Evolutionary conservation across 2,797 vertebrate genomes (phyloP).

Genomic region (Peromyscus nudipes): DNA sequence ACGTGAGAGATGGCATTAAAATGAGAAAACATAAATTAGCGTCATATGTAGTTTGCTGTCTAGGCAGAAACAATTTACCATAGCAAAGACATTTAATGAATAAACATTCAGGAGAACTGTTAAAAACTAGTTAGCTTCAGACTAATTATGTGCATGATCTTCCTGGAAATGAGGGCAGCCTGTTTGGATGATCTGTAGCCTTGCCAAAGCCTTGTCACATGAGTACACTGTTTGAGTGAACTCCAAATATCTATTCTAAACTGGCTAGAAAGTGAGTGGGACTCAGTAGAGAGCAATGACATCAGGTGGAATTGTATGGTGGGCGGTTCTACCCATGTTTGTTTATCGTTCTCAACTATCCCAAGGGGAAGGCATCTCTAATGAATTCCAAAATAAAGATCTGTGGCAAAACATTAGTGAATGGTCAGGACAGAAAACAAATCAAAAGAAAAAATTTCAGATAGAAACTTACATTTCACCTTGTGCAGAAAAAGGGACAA

Average conservation of each 20-base stretch:
- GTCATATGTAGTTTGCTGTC: neutral
- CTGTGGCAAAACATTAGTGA: neutral
- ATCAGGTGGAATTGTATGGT: neutral
- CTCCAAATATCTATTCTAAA: neutral
- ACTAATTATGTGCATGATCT: too few species aligned
- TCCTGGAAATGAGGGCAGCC: neutral
- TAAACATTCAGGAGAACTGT: neutral
- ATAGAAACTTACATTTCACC: neutral
- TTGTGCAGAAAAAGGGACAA: neutral
- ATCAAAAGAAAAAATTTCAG: neutral
- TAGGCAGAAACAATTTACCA: neutral
- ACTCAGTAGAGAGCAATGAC: neutral
- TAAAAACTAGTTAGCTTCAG: neutral
- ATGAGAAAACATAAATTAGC: neutral
- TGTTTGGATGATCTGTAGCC: neutral
- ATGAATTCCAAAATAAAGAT: neutral
- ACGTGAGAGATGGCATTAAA: neutral
- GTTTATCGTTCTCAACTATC: neutral
- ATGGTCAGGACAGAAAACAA: neutral
- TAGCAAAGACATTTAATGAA: neutral
- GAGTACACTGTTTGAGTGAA: fast-evolving
- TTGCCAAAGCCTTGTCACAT: neutral
- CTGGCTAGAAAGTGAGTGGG: neutral
- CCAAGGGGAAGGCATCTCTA: neutral
- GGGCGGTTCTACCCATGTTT: neutral